Percentiles rank a stretch among this genome's conserved stretches.
phyloP scores from a whole-genome alignment of 2,888 invertebrate species.

The Aethes cnicana region DNA sequence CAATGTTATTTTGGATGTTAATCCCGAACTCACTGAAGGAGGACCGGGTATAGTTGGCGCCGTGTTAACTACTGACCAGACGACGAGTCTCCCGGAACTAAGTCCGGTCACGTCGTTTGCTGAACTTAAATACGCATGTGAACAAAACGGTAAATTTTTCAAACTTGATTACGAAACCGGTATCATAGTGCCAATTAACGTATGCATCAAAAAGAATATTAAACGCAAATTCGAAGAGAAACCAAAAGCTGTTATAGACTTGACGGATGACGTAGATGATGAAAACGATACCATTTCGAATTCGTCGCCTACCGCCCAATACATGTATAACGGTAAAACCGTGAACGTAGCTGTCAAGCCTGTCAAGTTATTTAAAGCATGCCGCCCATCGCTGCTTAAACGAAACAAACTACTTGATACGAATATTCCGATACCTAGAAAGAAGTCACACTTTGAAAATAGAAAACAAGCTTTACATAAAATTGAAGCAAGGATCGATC shows the following conservation, averaged over 20 bases:
- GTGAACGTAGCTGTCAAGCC: slow-evolving; percentile 39
- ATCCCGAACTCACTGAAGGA: no score
- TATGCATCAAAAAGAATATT: slow-evolving; percentile 54
- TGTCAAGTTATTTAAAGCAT: slow-evolving; percentile 45
- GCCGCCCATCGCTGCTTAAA: slow-evolving; percentile 20
- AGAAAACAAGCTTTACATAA: slow-evolving; percentile 28
- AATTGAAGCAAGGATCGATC: slow-evolving; percentile 40
- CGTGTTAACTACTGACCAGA: background rate
- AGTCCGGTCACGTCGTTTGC: slow-evolving; percentile 52
- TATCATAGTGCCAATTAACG: slow-evolving; percentile 55
- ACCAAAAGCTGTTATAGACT: slow-evolving; percentile 51
- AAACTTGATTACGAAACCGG: slow-evolving; percentile 61
- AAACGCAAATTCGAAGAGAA: slow-evolving; percentile 6
- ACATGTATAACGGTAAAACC: slow-evolving; percentile 10
- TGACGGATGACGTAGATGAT: slow-evolving; percentile 55
- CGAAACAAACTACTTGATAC: background rate
- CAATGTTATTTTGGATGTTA: no score
- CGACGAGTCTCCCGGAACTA: slow-evolving; percentile 36
- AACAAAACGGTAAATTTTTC: slow-evolving; percentile 55
- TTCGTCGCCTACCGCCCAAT: background rate
- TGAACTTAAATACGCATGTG: slow-evolving; percentile 59
- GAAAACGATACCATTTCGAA: slow-evolving; percentile 1
- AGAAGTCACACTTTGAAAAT: slow-evolving; percentile 18
- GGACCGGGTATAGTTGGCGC: slow-evolving; percentile 32
- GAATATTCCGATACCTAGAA: slow-evolving; percentile 12